A percentile compares a stretch with the other conserved stretches of the same genome.
Evolutionary conservation across 2,113 vertebrate genomes (phyloP).

Genomic region (Seriola dumerili): DNA sequence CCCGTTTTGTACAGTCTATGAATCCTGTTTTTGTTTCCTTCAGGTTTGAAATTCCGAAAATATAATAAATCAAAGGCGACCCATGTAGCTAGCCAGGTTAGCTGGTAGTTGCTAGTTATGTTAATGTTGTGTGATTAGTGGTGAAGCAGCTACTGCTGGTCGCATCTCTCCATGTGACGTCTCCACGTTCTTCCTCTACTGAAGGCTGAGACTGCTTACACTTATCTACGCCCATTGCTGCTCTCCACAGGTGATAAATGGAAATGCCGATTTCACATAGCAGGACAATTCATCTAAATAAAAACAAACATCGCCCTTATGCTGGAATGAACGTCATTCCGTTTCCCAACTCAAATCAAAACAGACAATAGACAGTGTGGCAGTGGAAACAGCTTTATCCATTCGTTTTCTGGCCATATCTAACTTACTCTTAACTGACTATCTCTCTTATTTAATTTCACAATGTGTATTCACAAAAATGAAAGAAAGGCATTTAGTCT

Average conservation of each 20-base stretch:
- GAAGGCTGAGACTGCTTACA: neutral
- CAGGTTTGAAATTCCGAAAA: conserved; percentile 9
- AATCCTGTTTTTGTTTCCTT: neutral
- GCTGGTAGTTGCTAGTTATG: conserved; percentile 56
- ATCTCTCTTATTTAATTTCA: neutral
- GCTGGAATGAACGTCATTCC: neutral
- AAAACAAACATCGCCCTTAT: neutral
- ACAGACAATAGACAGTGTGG: neutral
- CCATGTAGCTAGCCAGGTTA: conserved; percentile 51
- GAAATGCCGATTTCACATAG: neutral
- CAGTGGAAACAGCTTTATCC: neutral
- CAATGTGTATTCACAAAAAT: neutral
- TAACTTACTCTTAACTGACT: neutral
- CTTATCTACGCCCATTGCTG: conserved; percentile 34
- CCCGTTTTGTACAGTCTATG: conserved; percentile 6
- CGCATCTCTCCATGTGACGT: conserved; percentile 71
- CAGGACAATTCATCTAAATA: neutral
- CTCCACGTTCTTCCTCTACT: conserved; percentile 66
- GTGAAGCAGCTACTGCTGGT: conserved; percentile 63
- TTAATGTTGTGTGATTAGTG: conserved; percentile 68
- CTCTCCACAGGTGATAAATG: conserved; percentile 59
- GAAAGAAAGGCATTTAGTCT: neutral
- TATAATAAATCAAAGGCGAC: conserved; percentile 17
- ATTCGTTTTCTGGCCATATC: neutral
- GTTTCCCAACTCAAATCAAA: neutral